phyloP scores from a whole-genome alignment of 1,140 invertebrate species.

The Uloborus diversus region DNA sequence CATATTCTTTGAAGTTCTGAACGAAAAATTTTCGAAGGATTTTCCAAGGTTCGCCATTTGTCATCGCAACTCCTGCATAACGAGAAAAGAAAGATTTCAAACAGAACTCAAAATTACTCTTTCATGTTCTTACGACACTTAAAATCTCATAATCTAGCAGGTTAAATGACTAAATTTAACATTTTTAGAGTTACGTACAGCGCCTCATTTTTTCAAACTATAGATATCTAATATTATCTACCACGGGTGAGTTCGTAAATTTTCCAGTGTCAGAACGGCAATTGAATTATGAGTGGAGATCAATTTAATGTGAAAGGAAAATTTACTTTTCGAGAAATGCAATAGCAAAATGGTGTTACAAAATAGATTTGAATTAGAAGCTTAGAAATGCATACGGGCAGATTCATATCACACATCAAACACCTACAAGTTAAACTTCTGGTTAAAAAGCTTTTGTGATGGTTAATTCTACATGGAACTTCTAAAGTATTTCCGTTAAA shows the following conservation, averaged over 20 bases:
- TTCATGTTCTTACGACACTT: neutral
- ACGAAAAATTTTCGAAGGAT: constrained; percentile 24
- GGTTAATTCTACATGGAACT: neutral
- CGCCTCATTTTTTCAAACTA: neutral
- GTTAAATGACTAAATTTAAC: neutral
- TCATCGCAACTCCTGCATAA: constrained; percentile 12
- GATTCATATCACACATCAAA: no score
- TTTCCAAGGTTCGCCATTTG: constrained; percentile 32
- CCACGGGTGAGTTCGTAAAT: neutral
- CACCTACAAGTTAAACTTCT: no score
- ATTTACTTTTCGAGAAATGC: no score
- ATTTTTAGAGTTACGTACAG: neutral
- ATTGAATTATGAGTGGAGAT: no score
- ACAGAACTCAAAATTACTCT: neutral
- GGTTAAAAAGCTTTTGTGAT: neutral
- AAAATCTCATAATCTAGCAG: neutral
- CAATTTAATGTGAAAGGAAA: no score
- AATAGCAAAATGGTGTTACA: no score
- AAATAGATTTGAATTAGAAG: no score
- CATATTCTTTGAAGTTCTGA: constrained; percentile 10
- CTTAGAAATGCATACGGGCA: no score
- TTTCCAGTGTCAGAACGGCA: no score
- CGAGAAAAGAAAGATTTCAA: neutral
- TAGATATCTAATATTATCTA: neutral
- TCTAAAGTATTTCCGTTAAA: neutral